Evolutionary conservation across 2,888 invertebrate species (phyloP).

Genomic region (Lasioglossum leucozonium): DNA sequence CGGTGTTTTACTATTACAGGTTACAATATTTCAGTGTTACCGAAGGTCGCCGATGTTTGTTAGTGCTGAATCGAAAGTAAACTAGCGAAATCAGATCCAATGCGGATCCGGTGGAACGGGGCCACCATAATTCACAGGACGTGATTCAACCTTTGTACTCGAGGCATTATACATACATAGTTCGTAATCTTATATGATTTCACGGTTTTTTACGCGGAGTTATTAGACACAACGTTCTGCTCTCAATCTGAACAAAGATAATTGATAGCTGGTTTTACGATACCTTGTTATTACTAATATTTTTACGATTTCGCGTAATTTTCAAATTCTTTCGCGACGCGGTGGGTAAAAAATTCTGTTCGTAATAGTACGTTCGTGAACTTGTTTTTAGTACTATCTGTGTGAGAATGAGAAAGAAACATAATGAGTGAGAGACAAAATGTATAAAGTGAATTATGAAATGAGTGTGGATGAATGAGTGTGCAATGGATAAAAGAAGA

Average conservation of each 20-base stretch:
- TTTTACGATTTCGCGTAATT: neutral
- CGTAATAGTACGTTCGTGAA: neutral
- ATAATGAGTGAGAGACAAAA: too few relatives aligned
- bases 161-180: neutral
- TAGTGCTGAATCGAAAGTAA: slow-evolving; percentile 21
- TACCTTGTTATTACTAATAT: neutral
- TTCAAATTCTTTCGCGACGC: neutral
- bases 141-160: slow-evolving; percentile 29
- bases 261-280: neutral
- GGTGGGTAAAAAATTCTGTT: neutral
- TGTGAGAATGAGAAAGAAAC: too few relatives aligned
- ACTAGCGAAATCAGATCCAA: slow-evolving; percentile 21
- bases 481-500: too few relatives aligned
- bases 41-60: slow-evolving; percentile 6
- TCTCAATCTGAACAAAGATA: neutral
- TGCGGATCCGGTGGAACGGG: slow-evolving; percentile 25
- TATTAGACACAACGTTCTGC: neutral
- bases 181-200: slow-evolving; percentile 12
- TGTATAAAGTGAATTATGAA: too few relatives aligned
- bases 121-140: slow-evolving; percentile 29
- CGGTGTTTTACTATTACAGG: neutral
- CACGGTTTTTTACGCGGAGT: neutral
- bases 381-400: neutral
- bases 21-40: slow-evolving; percentile 2
- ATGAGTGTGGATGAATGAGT: too few relatives aligned